Evolutionary conservation across 2,113 vertebrate genomes (phyloP).

Genomic region (Dipodomys spectabilis): DNA sequence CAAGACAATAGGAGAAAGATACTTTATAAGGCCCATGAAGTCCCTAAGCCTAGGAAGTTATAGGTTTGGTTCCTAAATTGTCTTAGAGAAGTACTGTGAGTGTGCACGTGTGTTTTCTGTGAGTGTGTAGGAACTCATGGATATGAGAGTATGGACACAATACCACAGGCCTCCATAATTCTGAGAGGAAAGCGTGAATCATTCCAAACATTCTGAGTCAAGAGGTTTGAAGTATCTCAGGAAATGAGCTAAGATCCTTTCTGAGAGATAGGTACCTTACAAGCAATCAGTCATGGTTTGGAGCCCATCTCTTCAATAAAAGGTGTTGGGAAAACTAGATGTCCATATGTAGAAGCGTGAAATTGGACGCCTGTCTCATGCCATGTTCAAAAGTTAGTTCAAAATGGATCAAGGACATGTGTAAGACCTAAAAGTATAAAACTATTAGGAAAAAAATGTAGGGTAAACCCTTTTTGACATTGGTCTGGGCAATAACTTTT

Average conservation of each 20-base stretch:
- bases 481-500: neutral
- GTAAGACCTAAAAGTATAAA: neutral
- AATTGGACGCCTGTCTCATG: neutral
- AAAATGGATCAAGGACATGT: neutral
- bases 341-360: neutral
- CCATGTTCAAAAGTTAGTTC: neutral
- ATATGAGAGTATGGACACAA: neutral
- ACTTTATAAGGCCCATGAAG: neutral
- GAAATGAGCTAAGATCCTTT: neutral
- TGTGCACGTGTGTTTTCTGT: rapidly evolving
- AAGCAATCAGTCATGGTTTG: neutral
- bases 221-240: neutral
- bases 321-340: neutral
- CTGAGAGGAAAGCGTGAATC: constrained; percentile 4
- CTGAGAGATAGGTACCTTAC: neutral
- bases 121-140: neutral
- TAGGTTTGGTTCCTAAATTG: neutral
- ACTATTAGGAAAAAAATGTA: neutral
- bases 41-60: neutral
- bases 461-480: neutral
- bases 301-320: neutral
- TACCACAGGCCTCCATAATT: neutral
- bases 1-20: neutral
- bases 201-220: neutral
- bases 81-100: neutral